Evolutionary conservation across 2,888 invertebrate genomes (phyloP), one percentile per base, ranked within the genome.

Genomic region (Parnassius smintheus): DNA sequence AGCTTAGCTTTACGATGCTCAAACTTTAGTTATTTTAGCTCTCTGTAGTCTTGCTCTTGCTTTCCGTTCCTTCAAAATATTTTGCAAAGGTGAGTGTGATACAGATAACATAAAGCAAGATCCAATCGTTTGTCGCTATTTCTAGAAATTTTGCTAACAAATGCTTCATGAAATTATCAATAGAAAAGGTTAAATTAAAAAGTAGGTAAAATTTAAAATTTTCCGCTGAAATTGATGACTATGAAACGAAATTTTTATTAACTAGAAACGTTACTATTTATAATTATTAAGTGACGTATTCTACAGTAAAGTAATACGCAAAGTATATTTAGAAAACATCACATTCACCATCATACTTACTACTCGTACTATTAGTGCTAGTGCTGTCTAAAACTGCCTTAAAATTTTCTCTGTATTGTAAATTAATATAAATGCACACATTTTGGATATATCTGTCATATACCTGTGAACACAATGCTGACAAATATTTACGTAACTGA

Each of bases 1-100:
- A 86, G 87, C 88, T 88, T 86, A 87, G 87, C 86, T 83, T 82
- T 72, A 75, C 77, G 77, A 80, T 85, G 85, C 86, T 87, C 86
- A 86, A 85, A 71, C 64, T 72, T 58, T 59, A 58, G 51, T 51
- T 70, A 52, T 46, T 22, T 56, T 12, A 10, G n/a, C 12, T 22
- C n/a, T 35, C 1, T 35, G 35, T 35, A 7, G 35, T 35, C 4
- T 35, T 25, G n/a, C 8, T 11, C 7, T 54, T 18, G 12, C 18
- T 18, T 13, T 35, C 35, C 42, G 10, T 13, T 18, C 44, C 18
- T 42, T 44, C 54, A 44, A 2, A 44, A 2, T 10, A 54, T 13
- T 13, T 42, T 42, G 25, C 11, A 56, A 18, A 44, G 18, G 46
- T 56, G 45, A 46, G 12, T 56, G 55, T 56, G 55, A 22, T 44